Evolutionary conservation across 2,797 vertebrate species (phyloP).

Genomic region (Scleropages formosus): DNA sequence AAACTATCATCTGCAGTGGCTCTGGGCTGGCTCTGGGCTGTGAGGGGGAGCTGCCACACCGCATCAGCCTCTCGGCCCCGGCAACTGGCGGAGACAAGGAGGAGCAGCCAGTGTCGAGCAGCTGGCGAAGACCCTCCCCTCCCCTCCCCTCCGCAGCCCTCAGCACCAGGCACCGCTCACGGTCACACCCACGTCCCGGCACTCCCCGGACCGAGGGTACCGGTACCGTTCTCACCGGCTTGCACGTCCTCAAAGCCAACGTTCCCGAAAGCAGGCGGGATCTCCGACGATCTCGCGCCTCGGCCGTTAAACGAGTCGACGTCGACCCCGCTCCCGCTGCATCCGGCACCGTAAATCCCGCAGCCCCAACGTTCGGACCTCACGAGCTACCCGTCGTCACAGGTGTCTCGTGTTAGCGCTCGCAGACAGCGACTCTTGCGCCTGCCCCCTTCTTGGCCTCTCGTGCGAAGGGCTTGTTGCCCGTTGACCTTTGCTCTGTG

Average conservation of each 20-base stretch:
- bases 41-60: slow-evolving; percentile 87
- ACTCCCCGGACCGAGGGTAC: background rate
- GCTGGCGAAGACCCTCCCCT: slow-evolving; percentile 23
- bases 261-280: background rate
- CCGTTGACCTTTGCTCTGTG: background rate
- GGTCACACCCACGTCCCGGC: slow-evolving; percentile 30
- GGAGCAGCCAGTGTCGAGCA: slow-evolving; percentile 46
- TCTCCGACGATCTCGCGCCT: background rate
- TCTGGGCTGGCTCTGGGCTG: slow-evolving; percentile 88
- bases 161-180: slow-evolving; percentile 40
- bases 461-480: background rate
- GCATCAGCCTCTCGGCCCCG: slow-evolving; percentile 78
- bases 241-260: slow-evolving; percentile 34
- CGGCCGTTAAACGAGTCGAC: background rate
- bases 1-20: slow-evolving; percentile 95
- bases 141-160: slow-evolving; percentile 21
- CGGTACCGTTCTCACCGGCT: slow-evolving; percentile 34
- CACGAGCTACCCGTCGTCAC: slow-evolving; percentile 6
- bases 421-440: background rate
- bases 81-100: slow-evolving; percentile 63
- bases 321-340: background rate
- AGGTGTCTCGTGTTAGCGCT: background rate
- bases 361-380: background rate
- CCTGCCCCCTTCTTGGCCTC: background rate
- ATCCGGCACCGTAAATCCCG: background rate